Base-by-base conservation (phyloP, 2,888 invertebrate genomes). In the Cybosia mesomella region DNA sequence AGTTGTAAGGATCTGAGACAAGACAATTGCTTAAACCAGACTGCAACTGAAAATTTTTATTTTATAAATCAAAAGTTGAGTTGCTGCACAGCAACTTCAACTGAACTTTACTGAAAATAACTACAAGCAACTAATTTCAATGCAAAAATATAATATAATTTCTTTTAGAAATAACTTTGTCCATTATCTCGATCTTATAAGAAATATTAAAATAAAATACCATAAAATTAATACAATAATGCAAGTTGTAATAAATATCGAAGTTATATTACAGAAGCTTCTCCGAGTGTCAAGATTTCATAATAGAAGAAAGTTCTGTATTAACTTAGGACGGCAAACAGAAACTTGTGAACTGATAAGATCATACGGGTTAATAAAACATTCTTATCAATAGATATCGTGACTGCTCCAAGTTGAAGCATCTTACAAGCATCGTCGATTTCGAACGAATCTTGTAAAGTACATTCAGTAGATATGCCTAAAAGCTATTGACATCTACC, bases 261-360 rank as follows among this genome's bases (percentile, higher is more conserved):
- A 78, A 78, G 69, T 80, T 78, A 64, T 74, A 77, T 80, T 67
- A 72, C 59, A 72, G 68, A 67, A 70, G 64, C 73, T 73, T 71
- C 71, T 65, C 63, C 62, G 58, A 67, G 66, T 72, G 74, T 70
- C 60, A 72, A 72, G 79, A 75, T 72, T 74, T 36, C 18, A 71
- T 78, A 76, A 78, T 71, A 76, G 59, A 70, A 71, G 66, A 68
- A 75, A 80, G 71, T 77, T 76, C 68, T 60, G 68, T 81, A 74
- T 79, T 81, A 81, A 81, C 79, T 81, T 81, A 77, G 76, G 77
- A 68, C 58, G 54, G 73, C 72, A 79, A 80, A 79, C 73, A 79
- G 66, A 78, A 80, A 79, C 79, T 78, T 73, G 67, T 64, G 54
- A 65, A 76, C 67, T 79, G 66, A 70, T 65, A 72, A 75, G 74